Percentiles rank a stretch among this genome's conserved stretches.
phyloP scores from a whole-genome alignment of 2,113 vertebrate genomes.

The Pterocles gutturalis region DNA sequence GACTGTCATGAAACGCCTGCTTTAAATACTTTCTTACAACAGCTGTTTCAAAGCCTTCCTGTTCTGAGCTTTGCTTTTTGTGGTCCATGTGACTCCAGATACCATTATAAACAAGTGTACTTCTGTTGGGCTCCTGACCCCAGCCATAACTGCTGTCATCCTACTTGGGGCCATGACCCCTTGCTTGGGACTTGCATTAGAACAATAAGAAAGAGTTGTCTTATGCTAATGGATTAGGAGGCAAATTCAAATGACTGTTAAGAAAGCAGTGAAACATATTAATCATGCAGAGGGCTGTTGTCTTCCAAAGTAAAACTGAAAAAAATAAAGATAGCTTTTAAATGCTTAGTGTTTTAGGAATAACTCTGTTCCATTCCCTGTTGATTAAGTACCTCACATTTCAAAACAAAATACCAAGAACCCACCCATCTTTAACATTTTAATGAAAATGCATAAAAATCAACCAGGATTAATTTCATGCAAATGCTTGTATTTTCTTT shows the following conservation, averaged over 20 bases:
- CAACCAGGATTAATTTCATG: neutral
- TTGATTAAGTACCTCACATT: neutral
- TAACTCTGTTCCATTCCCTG: neutral
- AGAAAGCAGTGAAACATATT: neutral
- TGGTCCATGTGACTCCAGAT: neutral
- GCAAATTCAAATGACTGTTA: neutral
- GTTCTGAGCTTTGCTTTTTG: neutral
- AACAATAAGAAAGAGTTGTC: neutral
- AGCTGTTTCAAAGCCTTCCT: neutral
- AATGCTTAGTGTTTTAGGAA: neutral
- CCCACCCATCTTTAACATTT: fast-evolving
- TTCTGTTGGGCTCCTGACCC: neutral
- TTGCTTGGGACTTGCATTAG: neutral
- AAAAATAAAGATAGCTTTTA: neutral
- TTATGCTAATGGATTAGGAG: neutral
- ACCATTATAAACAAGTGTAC: neutral
- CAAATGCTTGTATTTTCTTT: neutral
- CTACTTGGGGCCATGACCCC: neutral
- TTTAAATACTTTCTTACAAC: neutral
- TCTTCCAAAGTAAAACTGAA: neutral
- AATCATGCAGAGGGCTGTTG: neutral
- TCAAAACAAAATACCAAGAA: neutral
- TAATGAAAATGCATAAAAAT: neutral
- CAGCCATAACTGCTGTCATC: neutral
- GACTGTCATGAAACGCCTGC: neutral